Percentiles rank a stretch among this genome's conserved stretches.
These are phyloP conservation scores for Terrapene triunguis DNA, from an alignment of 2,113 vertebrate genomes.

Conservation along the genomic window DNA sequence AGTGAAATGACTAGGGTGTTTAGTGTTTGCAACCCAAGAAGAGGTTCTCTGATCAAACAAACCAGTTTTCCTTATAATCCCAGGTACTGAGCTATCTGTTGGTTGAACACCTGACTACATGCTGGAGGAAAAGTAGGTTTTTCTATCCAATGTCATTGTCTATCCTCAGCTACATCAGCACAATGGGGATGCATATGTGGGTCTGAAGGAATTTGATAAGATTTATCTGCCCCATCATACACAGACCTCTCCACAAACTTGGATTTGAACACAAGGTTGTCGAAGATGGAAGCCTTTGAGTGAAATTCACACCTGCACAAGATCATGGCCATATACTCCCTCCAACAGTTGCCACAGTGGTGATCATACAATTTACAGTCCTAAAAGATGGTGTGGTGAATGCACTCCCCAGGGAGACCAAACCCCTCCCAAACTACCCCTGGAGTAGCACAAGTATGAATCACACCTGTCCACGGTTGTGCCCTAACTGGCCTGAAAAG, in stretches of 20 bases:
- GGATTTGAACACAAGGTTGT: background rate
- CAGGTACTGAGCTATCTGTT: background rate
- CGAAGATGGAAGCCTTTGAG: background rate
- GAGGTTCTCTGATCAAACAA: background rate
- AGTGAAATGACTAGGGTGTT: rapidly evolving
- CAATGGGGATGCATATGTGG: rapidly evolving
- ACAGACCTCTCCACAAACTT: background rate
- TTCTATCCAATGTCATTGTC: rapidly evolving
- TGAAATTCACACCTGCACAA: rapidly evolving
- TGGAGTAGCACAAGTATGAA: background rate
- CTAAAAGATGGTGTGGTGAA: rapidly evolving
- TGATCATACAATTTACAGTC: rapidly evolving
- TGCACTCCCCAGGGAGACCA: background rate
- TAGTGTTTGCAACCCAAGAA: background rate
- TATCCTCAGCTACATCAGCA: no score
- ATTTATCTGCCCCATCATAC: rapidly evolving
- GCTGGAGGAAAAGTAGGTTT: background rate
- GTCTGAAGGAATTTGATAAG: rapidly evolving
- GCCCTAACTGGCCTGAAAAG: background rate
- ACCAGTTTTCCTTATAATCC: rapidly evolving
- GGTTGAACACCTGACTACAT: background rate
- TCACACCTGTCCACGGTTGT: background rate
- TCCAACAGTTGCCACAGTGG: rapidly evolving
- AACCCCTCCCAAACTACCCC: rapidly evolving
- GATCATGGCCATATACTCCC: background rate